phyloP scores from a whole-genome alignment of 2,797 vertebrate genomes.

The Heteromormyrus szaboi region DNA sequence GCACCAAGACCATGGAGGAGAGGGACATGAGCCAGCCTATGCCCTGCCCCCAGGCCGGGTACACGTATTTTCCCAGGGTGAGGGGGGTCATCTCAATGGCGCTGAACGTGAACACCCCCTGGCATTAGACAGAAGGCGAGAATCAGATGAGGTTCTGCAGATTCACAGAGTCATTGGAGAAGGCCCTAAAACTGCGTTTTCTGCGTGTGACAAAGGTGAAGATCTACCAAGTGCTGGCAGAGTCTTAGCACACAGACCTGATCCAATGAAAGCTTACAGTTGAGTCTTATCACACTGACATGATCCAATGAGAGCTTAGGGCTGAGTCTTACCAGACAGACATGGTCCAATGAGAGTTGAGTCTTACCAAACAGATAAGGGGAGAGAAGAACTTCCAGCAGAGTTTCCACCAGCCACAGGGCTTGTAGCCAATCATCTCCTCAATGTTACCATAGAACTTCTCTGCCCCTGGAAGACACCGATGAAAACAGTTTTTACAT shows the following conservation, averaged over 20 bases:
- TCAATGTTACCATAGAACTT: conserved; percentile 81
- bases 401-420: conserved; percentile 82
- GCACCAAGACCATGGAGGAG: conserved; percentile 82
- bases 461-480: conserved; percentile 66
- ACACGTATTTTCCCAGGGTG: conserved; percentile 76
- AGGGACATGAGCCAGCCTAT: conserved; percentile 82
- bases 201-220: background rate
- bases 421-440: conserved; percentile 87
- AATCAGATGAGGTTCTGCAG: background rate
- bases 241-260: background rate
- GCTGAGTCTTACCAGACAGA: background rate
- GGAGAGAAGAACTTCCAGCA: conserved; percentile 84
- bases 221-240: background rate
- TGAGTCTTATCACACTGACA: background rate
- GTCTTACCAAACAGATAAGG: conserved; percentile 74
- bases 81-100: conserved; percentile 85
- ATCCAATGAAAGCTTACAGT: background rate
- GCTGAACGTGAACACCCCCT: conserved; percentile 86
- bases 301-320: background rate
- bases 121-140: background rate
- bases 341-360: background rate
- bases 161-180: background rate
- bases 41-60: conserved; percentile 77
- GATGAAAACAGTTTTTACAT: background rate
- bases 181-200: background rate